phyloP scores from a whole-genome alignment of 1,140 invertebrate species.

The Saccostrea glomerata region DNA sequence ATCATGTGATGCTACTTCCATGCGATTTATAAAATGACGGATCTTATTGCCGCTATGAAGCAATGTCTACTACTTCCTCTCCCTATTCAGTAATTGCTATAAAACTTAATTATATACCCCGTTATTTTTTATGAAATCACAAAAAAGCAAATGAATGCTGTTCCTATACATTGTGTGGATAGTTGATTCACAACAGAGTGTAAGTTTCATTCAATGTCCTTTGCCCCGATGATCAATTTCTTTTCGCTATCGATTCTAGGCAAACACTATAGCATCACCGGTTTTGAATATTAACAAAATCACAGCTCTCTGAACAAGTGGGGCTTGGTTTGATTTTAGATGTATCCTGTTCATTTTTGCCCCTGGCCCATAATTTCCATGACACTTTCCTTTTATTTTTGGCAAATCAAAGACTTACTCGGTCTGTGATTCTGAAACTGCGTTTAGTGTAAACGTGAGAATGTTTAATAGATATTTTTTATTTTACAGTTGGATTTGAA shows the following conservation, averaged over 20 bases:
- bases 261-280: constrained; percentile 32
- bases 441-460: not conserved
- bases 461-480: not conserved
- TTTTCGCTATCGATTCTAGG: constrained; percentile 27
- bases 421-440: not conserved
- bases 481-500: constrained; percentile 24
- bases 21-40: constrained; percentile 17
- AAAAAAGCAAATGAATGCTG: not conserved
- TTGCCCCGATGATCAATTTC: constrained; percentile 33
- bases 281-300: constrained; percentile 37
- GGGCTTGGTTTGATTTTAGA: constrained; percentile 23
- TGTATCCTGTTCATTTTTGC: constrained; percentile 26
- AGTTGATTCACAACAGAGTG: not conserved
- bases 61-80: not conserved
- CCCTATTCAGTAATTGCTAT: not conserved
- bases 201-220: constrained; percentile 28
- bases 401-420: not conserved
- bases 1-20: constrained; percentile 11
- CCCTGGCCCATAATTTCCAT: constrained; percentile 4
- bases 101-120: not conserved
- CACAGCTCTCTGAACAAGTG: constrained; percentile 8
- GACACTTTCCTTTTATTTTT: constrained; percentile 19
- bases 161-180: constrained; percentile 5
- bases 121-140: not conserved
- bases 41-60: constrained; percentile 17